A percentile compares a stretch with the other conserved stretches of the same genome.
Conservation (phyloP, 2,888 invertebrate species). For the Laspeyria flexula region DNA sequence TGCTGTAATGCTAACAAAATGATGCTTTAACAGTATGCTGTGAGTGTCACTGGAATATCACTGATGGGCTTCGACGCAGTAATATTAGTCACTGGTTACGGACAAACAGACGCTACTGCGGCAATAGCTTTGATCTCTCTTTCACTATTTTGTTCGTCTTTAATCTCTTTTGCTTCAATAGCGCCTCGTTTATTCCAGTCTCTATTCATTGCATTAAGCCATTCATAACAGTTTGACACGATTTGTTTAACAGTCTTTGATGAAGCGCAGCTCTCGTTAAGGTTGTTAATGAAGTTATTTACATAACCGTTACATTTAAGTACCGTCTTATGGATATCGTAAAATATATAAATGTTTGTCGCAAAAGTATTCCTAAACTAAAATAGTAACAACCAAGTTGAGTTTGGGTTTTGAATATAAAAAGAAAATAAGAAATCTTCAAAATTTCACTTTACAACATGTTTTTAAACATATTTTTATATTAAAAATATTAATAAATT, state of each 20-base stretch:
- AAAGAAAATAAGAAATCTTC: no score
- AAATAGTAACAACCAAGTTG: no score
- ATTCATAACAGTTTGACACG: slow-evolving; percentile 33
- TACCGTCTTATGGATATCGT: neutral
- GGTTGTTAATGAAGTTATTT: slow-evolving; percentile 10
- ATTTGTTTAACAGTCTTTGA: slow-evolving; percentile 26
- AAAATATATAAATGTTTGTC: neutral
- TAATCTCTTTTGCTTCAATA: slow-evolving; percentile 21
- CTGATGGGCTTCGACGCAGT: slow-evolving; percentile 10
- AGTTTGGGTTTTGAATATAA: no score
- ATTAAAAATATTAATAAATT: no score
- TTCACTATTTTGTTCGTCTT: slow-evolving; percentile 23
- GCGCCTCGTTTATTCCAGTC: slow-evolving; percentile 28
- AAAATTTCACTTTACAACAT: no score
- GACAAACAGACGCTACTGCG: slow-evolving; percentile 2
- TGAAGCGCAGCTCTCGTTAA: slow-evolving; percentile 5
- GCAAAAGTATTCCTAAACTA: no score
- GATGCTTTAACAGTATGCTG: no score
- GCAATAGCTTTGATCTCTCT: slow-evolving; percentile 39
- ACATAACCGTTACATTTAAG: slow-evolving; percentile 1
- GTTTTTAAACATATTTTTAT: no score
- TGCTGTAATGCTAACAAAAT: no score
- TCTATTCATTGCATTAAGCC: slow-evolving; percentile 32
- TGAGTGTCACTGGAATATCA: slow-evolving; percentile 34
- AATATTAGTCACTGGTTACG: slow-evolving; percentile 23